Evolutionary conservation across 2,888 invertebrate genomes (phyloP).

Genomic region (Ferdinandea cuprea): DNA sequence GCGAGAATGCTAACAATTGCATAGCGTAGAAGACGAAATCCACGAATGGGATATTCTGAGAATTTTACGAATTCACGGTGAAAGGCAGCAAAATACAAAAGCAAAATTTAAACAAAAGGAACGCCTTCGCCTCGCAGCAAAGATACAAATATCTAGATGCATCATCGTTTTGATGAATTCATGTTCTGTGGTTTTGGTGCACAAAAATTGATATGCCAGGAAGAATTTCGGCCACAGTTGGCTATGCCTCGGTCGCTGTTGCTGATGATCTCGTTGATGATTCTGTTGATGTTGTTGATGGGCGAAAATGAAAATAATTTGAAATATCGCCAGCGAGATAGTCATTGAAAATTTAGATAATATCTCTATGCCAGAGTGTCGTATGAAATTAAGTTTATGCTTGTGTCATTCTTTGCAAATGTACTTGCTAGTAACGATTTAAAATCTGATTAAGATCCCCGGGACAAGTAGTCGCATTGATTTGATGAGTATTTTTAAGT

Average conservation of each 20-base stretch:
- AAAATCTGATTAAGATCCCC: slow-evolving; percentile 53
- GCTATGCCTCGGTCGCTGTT: slow-evolving; percentile 16
- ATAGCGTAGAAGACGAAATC: not conserved
- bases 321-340: slow-evolving; percentile 30
- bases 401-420: slow-evolving; percentile 3
- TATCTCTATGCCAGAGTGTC: slow-evolving; percentile 14
- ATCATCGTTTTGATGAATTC: slow-evolving; percentile 36
- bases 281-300: slow-evolving; percentile 21
- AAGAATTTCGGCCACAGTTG: slow-evolving; percentile 42
- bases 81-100: slow-evolving; percentile 1
- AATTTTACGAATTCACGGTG: slow-evolving; percentile 49
- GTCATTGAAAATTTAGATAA: slow-evolving; percentile 15
- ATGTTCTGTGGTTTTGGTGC: slow-evolving; percentile 3
- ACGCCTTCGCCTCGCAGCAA: slow-evolving; percentile 10
- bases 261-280: slow-evolving; percentile 33
- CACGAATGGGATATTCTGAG: slow-evolving; percentile 24
- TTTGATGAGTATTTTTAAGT: slow-evolving; percentile 20
- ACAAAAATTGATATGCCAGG: slow-evolving; percentile 31
- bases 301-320: slow-evolving; percentile 28
- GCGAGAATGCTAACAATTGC: slow-evolving; percentile 33
- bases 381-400: slow-evolving; percentile 3
- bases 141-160: slow-evolving; percentile 27
- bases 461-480: slow-evolving; percentile 29
- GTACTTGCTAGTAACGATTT: slow-evolving; percentile 28
- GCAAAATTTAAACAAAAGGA: slow-evolving; percentile 6